Evolutionary conservation across 2,113 vertebrate species (phyloP), one percentile per base, ranked within the genome.

Genomic region (Tenrec ecaudatus): DNA sequence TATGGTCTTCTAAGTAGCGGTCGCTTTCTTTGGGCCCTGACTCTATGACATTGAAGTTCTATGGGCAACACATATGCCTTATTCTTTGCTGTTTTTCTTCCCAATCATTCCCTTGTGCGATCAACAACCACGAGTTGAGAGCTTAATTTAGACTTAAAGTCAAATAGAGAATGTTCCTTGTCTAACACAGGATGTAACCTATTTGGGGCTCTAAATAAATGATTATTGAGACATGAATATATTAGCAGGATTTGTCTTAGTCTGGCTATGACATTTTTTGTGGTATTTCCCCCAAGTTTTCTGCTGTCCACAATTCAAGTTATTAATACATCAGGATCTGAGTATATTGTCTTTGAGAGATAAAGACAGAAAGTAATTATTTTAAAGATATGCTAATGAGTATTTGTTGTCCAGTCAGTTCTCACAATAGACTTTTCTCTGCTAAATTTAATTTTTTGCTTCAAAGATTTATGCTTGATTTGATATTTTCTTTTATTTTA

Each of bases 381-480:
- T 93, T 87, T 53, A 64, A 84, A 83, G 94, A 86, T 15, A 89
- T 4, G 2, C 62, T 92, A 91, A 95, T 90, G 40, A 88, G 57
- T 81, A 12, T 43, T 83, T 64, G 20, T 25, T 87, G 19, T 93
- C 94, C 14, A 5, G 43, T 90, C 80, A 53, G 47, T 53, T 95
- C 38, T 19, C 12, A 80, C 36, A 89, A 57, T 94, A 87, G 73
- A 79, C 11, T 89, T 93, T 96, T 77, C 78, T 91, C 5, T 87
- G 36, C 75, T 95, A 94, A 94, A 27, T 80, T 96, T 91, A 92
- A 82, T 89, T 89, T 96, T 92, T 96, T 93, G 71, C 91, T 93
- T 92, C 57, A 92, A 81, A 87, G 62, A 91, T 94, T 93, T 66
- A 82, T 94, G 57, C 78, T 79, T 91, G 87, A 81, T 90, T 87